Evolutionary conservation across 2,797 vertebrate genomes (phyloP).

Genomic region (Poecile montanus): DNA sequence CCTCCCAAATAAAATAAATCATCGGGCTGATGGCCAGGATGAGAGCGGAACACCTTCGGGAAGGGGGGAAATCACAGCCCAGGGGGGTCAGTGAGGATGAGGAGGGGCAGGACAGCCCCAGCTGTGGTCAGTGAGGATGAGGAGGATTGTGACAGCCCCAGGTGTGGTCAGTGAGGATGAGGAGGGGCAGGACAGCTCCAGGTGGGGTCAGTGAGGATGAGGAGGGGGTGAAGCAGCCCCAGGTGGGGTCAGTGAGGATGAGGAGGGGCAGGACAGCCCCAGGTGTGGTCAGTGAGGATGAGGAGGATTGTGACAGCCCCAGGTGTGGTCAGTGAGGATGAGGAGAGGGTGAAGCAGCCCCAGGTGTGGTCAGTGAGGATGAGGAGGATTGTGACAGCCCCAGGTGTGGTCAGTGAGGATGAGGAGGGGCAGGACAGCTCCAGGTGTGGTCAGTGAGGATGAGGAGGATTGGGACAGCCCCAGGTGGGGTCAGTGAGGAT

Average conservation of each 20-base stretch:
- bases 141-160: neutral
- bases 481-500: neutral
- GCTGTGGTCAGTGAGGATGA: neutral
- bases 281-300: neutral
- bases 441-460: neutral
- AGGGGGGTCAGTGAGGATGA: neutral
- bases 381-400: neutral
- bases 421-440: neutral
- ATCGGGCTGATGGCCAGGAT: neutral
- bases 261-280: neutral
- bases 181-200: too few species aligned
- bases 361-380: neutral
- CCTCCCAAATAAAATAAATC: neutral
- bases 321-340: neutral
- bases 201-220: neutral
- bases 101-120: neutral
- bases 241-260: neutral
- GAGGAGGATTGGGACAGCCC: neutral
- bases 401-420: neutral
- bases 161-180: neutral
- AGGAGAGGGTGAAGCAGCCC: neutral
- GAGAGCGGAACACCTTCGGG: too few species aligned
- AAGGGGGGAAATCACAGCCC: neutral
- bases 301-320: neutral
- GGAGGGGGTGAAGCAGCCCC: neutral